Evolutionary conservation across 1,140 invertebrate species (phyloP).

Genomic region (Musca domestica): DNA sequence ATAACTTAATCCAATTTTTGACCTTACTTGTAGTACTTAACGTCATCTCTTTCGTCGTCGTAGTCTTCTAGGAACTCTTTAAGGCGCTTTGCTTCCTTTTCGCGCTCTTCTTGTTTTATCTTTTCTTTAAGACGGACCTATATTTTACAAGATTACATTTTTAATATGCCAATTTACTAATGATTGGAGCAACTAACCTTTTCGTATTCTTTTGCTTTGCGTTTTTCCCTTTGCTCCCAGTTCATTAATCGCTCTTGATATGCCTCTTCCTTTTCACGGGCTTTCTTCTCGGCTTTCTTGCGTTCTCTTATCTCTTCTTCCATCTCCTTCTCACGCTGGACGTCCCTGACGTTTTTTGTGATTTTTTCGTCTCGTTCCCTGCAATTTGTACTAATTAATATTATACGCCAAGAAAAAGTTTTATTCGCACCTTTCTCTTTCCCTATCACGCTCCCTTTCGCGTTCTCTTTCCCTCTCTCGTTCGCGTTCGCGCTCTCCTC

Average conservation of each 20-base stretch:
- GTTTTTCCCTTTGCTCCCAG: conserved; percentile 92
- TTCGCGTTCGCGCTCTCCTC: conserved; percentile 58
- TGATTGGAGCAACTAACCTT: conserved; percentile 55
- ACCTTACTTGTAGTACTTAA: conserved; percentile 91
- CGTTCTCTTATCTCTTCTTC: conserved; percentile 89
- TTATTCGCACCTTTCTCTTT: conserved; percentile 27
- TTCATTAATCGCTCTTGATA: conserved; percentile 83
- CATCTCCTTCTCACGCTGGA: conserved; percentile 77
- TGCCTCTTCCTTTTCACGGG: conserved; percentile 88
- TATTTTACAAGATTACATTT: too few species aligned
- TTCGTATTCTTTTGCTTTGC: conserved; percentile 90
- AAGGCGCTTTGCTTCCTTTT: conserved; percentile 86
- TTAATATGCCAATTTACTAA: background rate
- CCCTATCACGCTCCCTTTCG: conserved; percentile 30
- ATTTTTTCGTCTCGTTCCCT: conserved; percentile 56
- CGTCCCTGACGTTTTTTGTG: conserved; percentile 61
- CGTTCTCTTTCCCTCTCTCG: conserved; percentile 34
- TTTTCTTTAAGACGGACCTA: conserved; percentile 76
- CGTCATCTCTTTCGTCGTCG: conserved; percentile 95
- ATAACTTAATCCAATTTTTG: too few species aligned
- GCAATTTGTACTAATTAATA: background rate
- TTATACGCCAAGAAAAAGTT: background rate
- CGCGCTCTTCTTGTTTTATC: conserved; percentile 77
- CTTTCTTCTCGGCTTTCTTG: conserved; percentile 85
- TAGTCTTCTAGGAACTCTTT: conserved; percentile 99